Evolutionary conservation across 2,797 vertebrate genomes (phyloP).

Genomic region (Channallabes apus): DNA sequence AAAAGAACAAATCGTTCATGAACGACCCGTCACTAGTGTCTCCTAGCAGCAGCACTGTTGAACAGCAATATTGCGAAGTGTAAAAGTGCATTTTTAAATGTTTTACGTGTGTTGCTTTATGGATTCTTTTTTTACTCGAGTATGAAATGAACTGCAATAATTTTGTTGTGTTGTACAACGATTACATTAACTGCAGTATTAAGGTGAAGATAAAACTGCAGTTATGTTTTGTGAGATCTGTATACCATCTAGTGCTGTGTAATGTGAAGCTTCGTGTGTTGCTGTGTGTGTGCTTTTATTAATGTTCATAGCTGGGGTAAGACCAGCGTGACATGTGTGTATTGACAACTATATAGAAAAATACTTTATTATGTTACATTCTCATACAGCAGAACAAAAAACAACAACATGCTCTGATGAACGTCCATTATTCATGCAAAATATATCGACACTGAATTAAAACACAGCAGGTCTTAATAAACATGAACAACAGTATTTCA

Average conservation of each 20-base stretch:
- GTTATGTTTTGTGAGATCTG: too few species aligned
- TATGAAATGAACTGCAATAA: too few species aligned
- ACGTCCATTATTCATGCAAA: not conserved
- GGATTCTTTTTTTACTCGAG: too few species aligned
- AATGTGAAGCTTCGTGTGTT: not conserved
- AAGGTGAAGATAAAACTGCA: too few species aligned
- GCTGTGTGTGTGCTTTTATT: not conserved
- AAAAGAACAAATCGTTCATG: too few species aligned
- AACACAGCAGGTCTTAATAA: not conserved
- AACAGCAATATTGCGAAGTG: too few species aligned
- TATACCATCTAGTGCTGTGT: not conserved
- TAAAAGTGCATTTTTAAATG: too few species aligned
- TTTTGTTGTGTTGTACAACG: too few species aligned
- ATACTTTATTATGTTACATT: slow-evolving; percentile 28
- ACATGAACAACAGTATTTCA: not conserved
- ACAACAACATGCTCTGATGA: not conserved
- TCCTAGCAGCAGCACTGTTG: too few species aligned
- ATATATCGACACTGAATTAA: not conserved
- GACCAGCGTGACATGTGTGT: not conserved
- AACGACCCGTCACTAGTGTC: too few species aligned
- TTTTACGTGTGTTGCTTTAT: too few species aligned
- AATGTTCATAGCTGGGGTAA: not conserved
- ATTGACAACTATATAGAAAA: not conserved
- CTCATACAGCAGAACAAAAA: not conserved
- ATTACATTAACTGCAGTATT: too few species aligned